Evolutionary conservation across 2,888 invertebrate species (phyloP).

Genomic region (Autographa gamma): DNA sequence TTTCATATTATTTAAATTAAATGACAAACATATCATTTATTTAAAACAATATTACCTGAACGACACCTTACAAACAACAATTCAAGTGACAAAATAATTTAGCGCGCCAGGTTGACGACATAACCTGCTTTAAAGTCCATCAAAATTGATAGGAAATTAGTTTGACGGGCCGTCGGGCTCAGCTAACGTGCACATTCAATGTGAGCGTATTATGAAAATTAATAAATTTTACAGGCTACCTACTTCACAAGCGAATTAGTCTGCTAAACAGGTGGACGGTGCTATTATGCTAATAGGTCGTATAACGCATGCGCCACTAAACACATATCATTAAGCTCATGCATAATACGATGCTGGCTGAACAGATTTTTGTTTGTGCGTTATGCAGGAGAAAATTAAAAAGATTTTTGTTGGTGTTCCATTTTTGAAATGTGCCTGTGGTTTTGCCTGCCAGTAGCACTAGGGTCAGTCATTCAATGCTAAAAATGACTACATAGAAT

Average conservation of each 20-base stretch:
- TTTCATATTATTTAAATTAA: too few species aligned
- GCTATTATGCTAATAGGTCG: slow-evolving; percentile 66
- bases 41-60: background rate
- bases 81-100: slow-evolving; percentile 25
- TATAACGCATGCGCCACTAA: slow-evolving; percentile 58
- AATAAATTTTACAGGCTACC: slow-evolving; percentile 55
- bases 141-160: slow-evolving; percentile 55
- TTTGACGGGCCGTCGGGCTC: slow-evolving; percentile 19
- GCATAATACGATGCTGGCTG: slow-evolving; percentile 52
- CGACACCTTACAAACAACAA: background rate
- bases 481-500: background rate
- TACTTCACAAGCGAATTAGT: slow-evolving; percentile 61
- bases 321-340: slow-evolving; percentile 56
- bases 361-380: slow-evolving; percentile 40
- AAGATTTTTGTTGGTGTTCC: background rate
- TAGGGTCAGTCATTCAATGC: too few species aligned
- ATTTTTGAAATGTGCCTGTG: background rate
- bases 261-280: slow-evolving; percentile 62
- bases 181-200: slow-evolving; percentile 40
- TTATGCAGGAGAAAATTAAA: slow-evolving; percentile 23
- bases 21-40: background rate
- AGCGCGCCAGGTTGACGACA: slow-evolving; percentile 5
- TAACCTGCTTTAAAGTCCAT: slow-evolving; percentile 24
- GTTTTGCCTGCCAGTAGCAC: background rate
- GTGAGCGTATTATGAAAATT: slow-evolving; percentile 50